Evolutionary conservation across 1,140 invertebrate species (phyloP).

Genomic region (Brachionus rotundiformis): DNA sequence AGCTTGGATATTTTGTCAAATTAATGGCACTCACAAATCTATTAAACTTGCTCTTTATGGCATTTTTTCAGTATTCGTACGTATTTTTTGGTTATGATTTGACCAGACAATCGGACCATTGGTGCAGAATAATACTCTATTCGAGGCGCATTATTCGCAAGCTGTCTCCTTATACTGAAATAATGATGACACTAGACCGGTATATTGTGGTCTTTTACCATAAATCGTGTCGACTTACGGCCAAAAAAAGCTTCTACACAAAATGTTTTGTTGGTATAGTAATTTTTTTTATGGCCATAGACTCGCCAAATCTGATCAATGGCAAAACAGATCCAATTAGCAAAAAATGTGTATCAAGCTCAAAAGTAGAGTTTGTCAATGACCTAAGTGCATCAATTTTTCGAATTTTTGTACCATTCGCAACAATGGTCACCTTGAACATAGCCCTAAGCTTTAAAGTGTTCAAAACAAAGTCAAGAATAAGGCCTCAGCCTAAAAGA

Average conservation of each 20-base stretch:
- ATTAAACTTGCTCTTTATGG: background rate
- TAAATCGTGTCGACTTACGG: background rate
- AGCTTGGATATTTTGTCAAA: background rate
- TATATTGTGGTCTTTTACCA: background rate
- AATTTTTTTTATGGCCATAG: background rate
- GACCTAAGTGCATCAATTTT: slow-evolving; percentile 11
- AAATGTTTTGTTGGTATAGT: background rate
- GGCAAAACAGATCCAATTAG: background rate
- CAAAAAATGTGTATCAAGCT: background rate
- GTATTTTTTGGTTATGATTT: slow-evolving; percentile 2
- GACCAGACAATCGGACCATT: background rate
- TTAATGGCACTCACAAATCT: background rate
- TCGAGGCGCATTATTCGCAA: background rate
- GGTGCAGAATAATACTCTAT: background rate
- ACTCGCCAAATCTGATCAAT: background rate
- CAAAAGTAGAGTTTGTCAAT: background rate
- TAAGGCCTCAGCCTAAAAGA: background rate
- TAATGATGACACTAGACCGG: slow-evolving; percentile 5
- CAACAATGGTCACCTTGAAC: slow-evolving; percentile 3
- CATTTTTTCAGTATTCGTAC: background rate
- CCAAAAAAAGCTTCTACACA: background rate
- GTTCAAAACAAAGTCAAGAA: background rate
- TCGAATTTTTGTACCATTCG: slow-evolving; percentile 34
- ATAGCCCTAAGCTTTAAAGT: background rate
- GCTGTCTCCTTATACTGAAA: background rate